Percentiles rank a stretch among this genome's conserved stretches.
Evolutionary conservation across 2,797 vertebrate species (phyloP).

Genomic region (Hoplostethus atlanticus): DNA sequence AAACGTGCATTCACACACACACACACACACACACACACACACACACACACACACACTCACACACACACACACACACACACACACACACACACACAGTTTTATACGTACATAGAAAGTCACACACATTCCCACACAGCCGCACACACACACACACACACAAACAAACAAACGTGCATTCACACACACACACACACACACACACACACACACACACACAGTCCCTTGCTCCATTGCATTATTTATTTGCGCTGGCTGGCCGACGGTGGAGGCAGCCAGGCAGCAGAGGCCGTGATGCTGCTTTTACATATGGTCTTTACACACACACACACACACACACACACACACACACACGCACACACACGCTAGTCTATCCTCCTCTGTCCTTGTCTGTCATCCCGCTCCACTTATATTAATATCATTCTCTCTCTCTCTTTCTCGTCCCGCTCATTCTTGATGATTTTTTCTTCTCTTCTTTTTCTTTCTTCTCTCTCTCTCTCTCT

Average conservation of each 20-base stretch:
- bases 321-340: slow-evolving; percentile 19
- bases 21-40: background rate
- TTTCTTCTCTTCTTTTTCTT: background rate
- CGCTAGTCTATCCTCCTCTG: background rate
- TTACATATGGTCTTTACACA: slow-evolving; percentile 57
- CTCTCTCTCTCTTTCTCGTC: slow-evolving; percentile 4
- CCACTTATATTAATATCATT: slow-evolving; percentile 41
- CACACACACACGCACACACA: slow-evolving; percentile 7
- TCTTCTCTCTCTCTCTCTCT: slow-evolving; percentile 1
- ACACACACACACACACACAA: background rate
- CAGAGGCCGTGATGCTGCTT: slow-evolving; percentile 41
- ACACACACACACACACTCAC: background rate
- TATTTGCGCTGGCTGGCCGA: slow-evolving; percentile 61
- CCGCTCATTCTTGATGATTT: background rate
- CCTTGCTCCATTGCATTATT: slow-evolving; percentile 62
- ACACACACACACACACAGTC: slow-evolving; percentile 4
- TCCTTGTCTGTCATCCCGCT: slow-evolving; percentile 50
- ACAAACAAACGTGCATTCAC: background rate
- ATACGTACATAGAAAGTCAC: too few relatives aligned
- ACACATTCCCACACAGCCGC: background rate
- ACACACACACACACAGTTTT: background rate
- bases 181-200: background rate
- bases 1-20: background rate
- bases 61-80: background rate
- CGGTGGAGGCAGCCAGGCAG: slow-evolving; percentile 50